Conservation (phyloP, 1,140 invertebrate species). For the Ceratitis capitata region DNA sequence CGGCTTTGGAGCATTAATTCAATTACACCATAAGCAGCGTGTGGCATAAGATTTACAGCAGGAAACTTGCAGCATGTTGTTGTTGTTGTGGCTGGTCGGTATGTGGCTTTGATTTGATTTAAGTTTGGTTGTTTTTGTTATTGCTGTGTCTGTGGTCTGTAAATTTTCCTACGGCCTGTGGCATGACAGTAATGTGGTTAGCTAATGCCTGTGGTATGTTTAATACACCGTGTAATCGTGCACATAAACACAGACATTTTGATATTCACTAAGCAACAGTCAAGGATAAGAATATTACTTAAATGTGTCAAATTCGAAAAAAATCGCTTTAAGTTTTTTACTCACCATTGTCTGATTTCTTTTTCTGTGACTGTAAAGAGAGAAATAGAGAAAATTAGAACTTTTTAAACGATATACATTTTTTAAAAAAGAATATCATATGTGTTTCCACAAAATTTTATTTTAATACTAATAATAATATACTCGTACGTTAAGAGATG, state of each 20-base stretch:
- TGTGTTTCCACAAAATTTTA: no score
- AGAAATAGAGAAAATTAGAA: not conserved
- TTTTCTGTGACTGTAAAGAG: conserved; percentile 81
- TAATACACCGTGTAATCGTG: not conserved
- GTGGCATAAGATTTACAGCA: not conserved
- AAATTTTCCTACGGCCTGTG: not conserved
- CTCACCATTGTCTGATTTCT: conserved; percentile 86
- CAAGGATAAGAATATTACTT: not conserved
- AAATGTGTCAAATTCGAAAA: not conserved
- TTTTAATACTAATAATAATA: no score
- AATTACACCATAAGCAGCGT: not conserved
- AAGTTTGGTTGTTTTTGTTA: not conserved
- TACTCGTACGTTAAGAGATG: no score
- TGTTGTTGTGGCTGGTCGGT: not conserved
- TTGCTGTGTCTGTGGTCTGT: not conserved
- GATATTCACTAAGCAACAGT: not conserved
- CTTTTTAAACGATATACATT: no score
- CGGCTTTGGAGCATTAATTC: not conserved
- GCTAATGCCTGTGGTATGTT: not conserved
- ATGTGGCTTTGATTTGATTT: not conserved
- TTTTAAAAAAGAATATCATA: no score
- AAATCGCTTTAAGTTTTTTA: conserved; percentile 47
- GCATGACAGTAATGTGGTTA: not conserved
- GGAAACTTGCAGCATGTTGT: not conserved
- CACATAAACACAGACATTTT: not conserved